phyloP scores from a whole-genome alignment of 2,888 invertebrate genomes.

The Drosophila eohydei region DNA sequence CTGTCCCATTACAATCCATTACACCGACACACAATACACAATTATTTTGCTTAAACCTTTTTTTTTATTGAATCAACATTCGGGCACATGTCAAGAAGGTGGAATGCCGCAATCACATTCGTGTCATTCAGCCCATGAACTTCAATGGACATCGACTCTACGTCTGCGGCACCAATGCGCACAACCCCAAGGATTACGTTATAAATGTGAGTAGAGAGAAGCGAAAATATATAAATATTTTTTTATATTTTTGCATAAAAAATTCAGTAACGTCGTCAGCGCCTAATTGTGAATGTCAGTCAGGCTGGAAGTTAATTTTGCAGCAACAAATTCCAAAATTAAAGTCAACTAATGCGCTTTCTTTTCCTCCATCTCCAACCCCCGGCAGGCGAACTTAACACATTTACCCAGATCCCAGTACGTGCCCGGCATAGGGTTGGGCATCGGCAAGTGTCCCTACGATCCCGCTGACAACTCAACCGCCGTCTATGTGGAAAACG shows the following conservation, averaged over 20 bases:
- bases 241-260: neutral
- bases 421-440: slow-evolving; percentile 97
- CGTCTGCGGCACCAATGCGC: slow-evolving; percentile 97
- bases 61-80: slow-evolving; percentile 77
- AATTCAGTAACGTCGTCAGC: slow-evolving; percentile 10
- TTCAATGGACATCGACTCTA: slow-evolving; percentile 93
- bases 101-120: slow-evolving; percentile 97
- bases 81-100: slow-evolving; percentile 89
- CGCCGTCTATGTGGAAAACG: slow-evolving; percentile 97
- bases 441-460: slow-evolving; percentile 98
- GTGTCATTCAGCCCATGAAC: slow-evolving; percentile 97
- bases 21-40: slow-evolving; percentile 30
- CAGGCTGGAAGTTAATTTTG: slow-evolving; percentile 63
- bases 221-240: neutral
- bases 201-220: slow-evolving; percentile 92
- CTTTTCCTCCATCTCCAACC: slow-evolving; percentile 13
- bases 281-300: slow-evolving; percentile 69
- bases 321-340: slow-evolving; percentile 58
- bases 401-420: slow-evolving; percentile 94
- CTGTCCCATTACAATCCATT: slow-evolving; percentile 28
- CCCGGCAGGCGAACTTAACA: slow-evolving; percentile 91
- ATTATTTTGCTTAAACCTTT: slow-evolving; percentile 53
- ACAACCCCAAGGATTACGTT: slow-evolving; percentile 97
- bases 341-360: slow-evolving; percentile 80
- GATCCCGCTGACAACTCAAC: slow-evolving; percentile 99